Conservation (phyloP, 2,113 vertebrate species). For the Colistium nudipinnis region DNA sequence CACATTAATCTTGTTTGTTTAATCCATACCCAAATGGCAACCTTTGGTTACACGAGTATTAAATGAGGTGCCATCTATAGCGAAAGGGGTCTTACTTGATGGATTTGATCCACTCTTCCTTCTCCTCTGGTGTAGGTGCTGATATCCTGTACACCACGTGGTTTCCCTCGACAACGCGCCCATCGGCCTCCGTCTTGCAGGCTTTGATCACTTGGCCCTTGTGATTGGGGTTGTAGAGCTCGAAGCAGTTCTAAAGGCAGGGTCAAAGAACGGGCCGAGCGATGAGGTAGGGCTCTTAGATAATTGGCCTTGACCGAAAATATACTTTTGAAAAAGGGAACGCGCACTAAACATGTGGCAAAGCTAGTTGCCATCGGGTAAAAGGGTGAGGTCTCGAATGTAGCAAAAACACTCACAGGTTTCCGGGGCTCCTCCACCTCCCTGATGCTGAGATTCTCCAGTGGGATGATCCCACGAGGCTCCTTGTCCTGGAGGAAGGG, state of each 20-base stretch:
- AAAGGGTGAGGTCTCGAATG: constrained; percentile 26
- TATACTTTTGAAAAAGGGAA: neutral
- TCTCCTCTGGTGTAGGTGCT: constrained; percentile 95
- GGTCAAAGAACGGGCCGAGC: constrained; percentile 3
- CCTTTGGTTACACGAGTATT: neutral
- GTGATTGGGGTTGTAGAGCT: constrained; percentile 96
- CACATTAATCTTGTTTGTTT: no score
- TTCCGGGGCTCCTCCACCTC: constrained; percentile 98
- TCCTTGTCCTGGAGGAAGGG: constrained; percentile 89
- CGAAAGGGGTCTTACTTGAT: constrained; percentile 88
- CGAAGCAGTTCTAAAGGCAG: constrained; percentile 93
- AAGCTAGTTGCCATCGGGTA: neutral
- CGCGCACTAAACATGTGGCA: neutral
- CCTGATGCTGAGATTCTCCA: constrained; percentile 98
- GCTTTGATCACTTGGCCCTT: constrained; percentile 99
- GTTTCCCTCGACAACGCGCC: constrained; percentile 97
- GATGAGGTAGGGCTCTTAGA: constrained; percentile 1
- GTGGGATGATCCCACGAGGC: constrained; percentile 95
- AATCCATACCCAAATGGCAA: neutral
- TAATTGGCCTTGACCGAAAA: neutral
- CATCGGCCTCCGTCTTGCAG: constrained; percentile 97
- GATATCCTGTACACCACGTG: constrained; percentile 99
- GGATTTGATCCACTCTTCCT: constrained; percentile 99
- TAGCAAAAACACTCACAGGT: constrained; percentile 86
- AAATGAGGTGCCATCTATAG: neutral